A percentile compares a stretch with the other conserved stretches of the same genome.
Conservation (phyloP, 2,888 invertebrate species). For the Brachypalpus laphriformis region DNA sequence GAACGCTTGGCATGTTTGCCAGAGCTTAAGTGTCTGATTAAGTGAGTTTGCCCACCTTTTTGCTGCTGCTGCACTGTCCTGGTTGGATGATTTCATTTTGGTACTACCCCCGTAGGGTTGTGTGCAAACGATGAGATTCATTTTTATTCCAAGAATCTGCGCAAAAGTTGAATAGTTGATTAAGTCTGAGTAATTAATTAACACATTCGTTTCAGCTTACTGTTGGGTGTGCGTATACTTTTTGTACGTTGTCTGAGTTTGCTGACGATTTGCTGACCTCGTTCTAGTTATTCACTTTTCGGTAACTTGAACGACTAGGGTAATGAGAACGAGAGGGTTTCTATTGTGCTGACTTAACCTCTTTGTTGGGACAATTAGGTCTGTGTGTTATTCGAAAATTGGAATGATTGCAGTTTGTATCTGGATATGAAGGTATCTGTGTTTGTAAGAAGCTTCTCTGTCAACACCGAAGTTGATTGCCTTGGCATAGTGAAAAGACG, state of each 20-base stretch:
- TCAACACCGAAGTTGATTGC: not conserved
- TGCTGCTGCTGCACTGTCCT: not conserved
- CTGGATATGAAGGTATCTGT: not conserved
- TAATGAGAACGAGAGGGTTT: not conserved
- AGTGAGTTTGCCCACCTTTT: not conserved
- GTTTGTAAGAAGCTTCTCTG: not conserved
- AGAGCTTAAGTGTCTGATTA: conserved; percentile 17
- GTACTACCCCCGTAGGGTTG: not conserved
- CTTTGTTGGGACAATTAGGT: not conserved
- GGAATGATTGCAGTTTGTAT: not conserved
- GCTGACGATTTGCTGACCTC: conserved; percentile 30
- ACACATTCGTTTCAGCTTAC: conserved; percentile 33
- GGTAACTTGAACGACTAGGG: conserved; percentile 8
- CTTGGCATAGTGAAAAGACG: not conserved
- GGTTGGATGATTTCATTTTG: not conserved
- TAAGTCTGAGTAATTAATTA: conserved; percentile 60
- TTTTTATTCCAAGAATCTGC: conserved; percentile 22
- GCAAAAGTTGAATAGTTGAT: conserved; percentile 48
- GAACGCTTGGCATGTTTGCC: conserved; percentile 8
- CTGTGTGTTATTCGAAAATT: not conserved
- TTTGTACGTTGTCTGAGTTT: conserved; percentile 33
- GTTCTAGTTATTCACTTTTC: conserved; percentile 1
- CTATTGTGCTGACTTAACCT: not conserved
- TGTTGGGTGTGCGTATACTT: not conserved
- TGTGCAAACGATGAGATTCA: not conserved